These are phyloP conservation scores for Brachypterus glaber DNA, from an alignment of 2,888 invertebrate species.

Conservation along the genomic window DNA sequence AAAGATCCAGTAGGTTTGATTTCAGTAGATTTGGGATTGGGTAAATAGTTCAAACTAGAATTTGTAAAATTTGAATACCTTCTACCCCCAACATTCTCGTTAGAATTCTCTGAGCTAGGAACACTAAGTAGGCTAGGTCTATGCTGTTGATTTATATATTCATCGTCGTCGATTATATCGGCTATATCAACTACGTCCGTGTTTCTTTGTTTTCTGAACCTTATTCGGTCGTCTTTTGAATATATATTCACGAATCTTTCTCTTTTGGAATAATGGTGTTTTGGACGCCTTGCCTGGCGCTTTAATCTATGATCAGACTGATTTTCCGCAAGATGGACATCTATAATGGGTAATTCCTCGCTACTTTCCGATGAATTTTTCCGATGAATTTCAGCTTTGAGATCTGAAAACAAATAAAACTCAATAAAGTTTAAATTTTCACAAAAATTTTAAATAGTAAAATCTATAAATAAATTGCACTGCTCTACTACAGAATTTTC, in stretches of 20 bases:
- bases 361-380: slow-evolving; percentile 86
- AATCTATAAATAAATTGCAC: too few species aligned
- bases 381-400: slow-evolving; percentile 88
- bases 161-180: too few species aligned
- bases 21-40: slow-evolving; percentile 37
- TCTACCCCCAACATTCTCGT: slow-evolving; percentile 30
- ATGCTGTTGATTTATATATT: too few species aligned
- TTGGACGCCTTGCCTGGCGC: slow-evolving; percentile 18
- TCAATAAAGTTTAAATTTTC: too few species aligned
- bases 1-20: slow-evolving; percentile 46
- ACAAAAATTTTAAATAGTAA: too few species aligned
- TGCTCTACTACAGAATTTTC: too few species aligned
- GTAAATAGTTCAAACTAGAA: slow-evolving; percentile 45
- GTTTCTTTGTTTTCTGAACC: too few species aligned
- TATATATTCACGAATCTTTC: slow-evolving; percentile 37
- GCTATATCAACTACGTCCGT: too few species aligned
- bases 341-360: slow-evolving; percentile 57
- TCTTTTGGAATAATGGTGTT: slow-evolving; percentile 28
- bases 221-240: too few species aligned
- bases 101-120: slow-evolving; percentile 32
- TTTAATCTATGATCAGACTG: slow-evolving; percentile 18
- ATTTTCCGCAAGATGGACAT: slow-evolving; percentile 40
- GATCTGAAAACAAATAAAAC: slow-evolving; percentile 56
- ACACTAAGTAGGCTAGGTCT: slow-evolving; percentile 36
- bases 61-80: slow-evolving; percentile 55